Conservation (phyloP, 2,797 vertebrate species). For the Leptodactylus fallax region DNA sequence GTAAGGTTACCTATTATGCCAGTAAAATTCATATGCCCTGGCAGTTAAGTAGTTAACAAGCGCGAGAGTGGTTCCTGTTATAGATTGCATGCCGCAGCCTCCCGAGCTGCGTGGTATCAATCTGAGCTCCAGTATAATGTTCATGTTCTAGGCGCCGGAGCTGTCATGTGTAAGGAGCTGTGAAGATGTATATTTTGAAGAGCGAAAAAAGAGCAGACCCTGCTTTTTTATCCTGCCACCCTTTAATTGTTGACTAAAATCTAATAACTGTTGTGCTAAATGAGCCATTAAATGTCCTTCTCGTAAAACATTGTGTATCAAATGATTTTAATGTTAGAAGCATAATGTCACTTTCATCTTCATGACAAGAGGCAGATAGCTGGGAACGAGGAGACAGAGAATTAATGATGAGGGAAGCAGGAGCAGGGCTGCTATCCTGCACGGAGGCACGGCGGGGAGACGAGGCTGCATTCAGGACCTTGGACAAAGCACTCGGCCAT, state of each 20-base stretch:
- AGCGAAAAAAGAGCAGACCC: slow-evolving; percentile 63
- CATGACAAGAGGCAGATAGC: slow-evolving; percentile 70
- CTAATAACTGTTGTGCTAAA: slow-evolving; percentile 78
- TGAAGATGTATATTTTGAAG: slow-evolving; percentile 64
- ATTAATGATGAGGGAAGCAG: slow-evolving; percentile 63
- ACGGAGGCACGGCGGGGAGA: slow-evolving; percentile 34
- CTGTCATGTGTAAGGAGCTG: slow-evolving; percentile 68
- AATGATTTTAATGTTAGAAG: slow-evolving; percentile 74
- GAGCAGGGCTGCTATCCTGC: slow-evolving; percentile 41
- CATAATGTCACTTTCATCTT: slow-evolving; percentile 75
- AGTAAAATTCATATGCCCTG: neutral
- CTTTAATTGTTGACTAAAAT: slow-evolving; percentile 76
- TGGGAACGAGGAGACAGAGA: slow-evolving; percentile 59
- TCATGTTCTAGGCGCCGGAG: slow-evolving; percentile 60
- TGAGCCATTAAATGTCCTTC: slow-evolving; percentile 76
- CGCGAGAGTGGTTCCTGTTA: slow-evolving; percentile 41
- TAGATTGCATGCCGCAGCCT: slow-evolving; percentile 56
- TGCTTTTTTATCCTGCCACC: slow-evolving; percentile 65
- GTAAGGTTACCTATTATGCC: neutral
- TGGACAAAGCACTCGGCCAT: slow-evolving; percentile 37
- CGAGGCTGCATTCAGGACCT: slow-evolving; percentile 21
- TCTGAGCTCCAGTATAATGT: slow-evolving; percentile 58
- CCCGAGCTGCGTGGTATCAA: slow-evolving; percentile 59
- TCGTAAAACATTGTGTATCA: slow-evolving; percentile 69
- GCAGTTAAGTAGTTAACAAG: slow-evolving; percentile 45